phyloP scores from a whole-genome alignment of 1,140 invertebrate species.

The Drosophila subobscura region DNA sequence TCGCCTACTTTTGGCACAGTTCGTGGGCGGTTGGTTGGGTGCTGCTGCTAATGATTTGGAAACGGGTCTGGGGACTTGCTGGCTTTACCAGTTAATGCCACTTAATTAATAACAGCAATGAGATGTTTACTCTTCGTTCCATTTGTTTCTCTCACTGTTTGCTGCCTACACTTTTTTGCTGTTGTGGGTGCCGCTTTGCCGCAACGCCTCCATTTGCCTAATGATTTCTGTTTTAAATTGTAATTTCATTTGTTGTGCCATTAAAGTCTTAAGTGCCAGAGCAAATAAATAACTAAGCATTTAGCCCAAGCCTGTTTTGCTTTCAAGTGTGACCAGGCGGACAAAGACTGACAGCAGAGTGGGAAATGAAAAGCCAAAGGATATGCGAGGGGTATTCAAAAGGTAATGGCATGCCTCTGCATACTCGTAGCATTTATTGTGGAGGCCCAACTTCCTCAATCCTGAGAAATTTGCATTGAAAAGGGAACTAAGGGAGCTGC shows the following conservation, averaged over 20 bases:
- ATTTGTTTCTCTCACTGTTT: constrained; percentile 26
- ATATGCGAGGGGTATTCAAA: constrained; percentile 23
- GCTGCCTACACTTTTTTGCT: neutral
- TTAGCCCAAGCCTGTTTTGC: too few species aligned
- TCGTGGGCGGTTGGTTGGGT: neutral
- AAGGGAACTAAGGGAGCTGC: constrained; percentile 29
- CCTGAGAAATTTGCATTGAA: constrained; percentile 48
- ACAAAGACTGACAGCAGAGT: neutral
- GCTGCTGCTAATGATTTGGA: constrained; percentile 27
- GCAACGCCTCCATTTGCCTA: too few species aligned
- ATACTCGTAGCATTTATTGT: constrained; percentile 20
- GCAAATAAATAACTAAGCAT: constrained; percentile 53
- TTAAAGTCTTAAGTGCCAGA: constrained; percentile 59
- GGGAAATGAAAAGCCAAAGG: constrained; percentile 5
- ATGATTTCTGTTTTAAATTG: constrained; percentile 40
- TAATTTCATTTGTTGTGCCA: constrained; percentile 56
- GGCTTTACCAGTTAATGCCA: constrained; percentile 55
- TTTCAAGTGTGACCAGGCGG: neutral
- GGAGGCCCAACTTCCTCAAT: constrained; percentile 22
- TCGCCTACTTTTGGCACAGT: neutral
- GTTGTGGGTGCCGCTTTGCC: too few species aligned
- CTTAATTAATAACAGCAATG: constrained; percentile 73
- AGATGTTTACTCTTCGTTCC: constrained; percentile 35
- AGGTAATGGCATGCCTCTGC: neutral
- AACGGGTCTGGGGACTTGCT: constrained; percentile 1